These are phyloP conservation scores for Mirounga angustirostris DNA, from an alignment of 2,113 vertebrate species.

Conservation along the genomic window DNA sequence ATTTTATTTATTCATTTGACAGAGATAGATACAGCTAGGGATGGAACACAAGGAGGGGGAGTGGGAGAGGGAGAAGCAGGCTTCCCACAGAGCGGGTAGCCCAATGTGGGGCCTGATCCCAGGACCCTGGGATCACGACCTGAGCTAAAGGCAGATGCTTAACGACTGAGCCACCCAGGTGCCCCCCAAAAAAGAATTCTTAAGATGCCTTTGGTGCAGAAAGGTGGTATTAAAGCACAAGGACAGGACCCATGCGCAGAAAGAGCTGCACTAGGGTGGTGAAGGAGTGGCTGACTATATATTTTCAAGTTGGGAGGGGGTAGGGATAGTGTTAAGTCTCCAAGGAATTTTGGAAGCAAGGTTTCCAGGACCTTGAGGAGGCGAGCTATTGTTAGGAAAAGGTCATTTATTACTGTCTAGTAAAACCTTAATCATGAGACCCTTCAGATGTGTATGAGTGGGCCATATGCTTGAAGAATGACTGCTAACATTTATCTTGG, in stretches of 20 bases:
- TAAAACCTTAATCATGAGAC: background rate
- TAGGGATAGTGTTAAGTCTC: background rate
- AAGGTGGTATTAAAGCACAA: background rate
- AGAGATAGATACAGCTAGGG: no score
- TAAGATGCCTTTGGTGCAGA: background rate
- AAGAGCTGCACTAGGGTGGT: background rate
- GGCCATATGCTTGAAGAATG: background rate
- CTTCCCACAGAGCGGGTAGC: no score
- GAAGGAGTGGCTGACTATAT: no score
- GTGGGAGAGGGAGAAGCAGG: no score
- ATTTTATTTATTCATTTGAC: no score
- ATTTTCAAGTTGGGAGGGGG: background rate
- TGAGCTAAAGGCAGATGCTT: no score
- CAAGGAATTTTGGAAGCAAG: background rate
- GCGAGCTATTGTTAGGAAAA: background rate
- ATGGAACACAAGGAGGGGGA: no score
- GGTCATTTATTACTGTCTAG: background rate
- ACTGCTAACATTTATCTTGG: background rate
- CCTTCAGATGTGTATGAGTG: background rate
- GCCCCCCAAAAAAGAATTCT: background rate
- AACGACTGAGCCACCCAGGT: no score
- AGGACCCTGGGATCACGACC: no score
- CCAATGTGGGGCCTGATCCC: no score
- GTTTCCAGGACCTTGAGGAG: background rate
- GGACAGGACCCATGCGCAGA: background rate